Conservation (phyloP, 2,888 invertebrate genomes). For the Drosophila cracens region DNA sequence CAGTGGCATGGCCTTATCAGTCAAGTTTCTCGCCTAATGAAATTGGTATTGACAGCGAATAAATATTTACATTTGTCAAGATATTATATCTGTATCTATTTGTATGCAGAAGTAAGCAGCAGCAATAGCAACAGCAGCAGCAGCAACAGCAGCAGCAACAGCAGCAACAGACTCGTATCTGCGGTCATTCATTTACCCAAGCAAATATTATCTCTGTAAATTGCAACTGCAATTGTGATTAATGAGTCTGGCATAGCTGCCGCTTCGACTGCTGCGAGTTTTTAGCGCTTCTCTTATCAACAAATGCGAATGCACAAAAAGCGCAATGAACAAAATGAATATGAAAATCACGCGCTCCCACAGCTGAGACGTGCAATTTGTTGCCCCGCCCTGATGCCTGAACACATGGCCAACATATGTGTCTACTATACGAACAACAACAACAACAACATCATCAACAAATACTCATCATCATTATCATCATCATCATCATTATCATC, state of each 20-base stretch:
- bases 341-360: conserved; percentile 39
- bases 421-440: not conserved
- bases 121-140: not conserved
- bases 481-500: not conserved
- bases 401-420: not conserved
- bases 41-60: conserved; percentile 47
- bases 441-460: not conserved
- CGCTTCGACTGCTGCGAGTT: conserved; percentile 6
- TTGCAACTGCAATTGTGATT: conserved; percentile 37
- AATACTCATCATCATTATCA: not conserved
- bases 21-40: conserved; percentile 36
- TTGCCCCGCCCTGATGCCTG: not conserved
- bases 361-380: conserved; percentile 13
- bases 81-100: conserved; percentile 30
- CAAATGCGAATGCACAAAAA: not conserved
- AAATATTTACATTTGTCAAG: conserved; percentile 48
- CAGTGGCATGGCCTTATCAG: conserved; percentile 42
- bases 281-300: conserved; percentile 19
- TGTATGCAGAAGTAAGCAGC: not conserved
- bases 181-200: conserved; percentile 1
- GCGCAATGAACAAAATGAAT: not conserved
- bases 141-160: not conserved
- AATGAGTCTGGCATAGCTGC: conserved; percentile 12
- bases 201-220: conserved; percentile 23
- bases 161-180: conserved; percentile 7